phyloP scores from a whole-genome alignment of 2,113 vertebrate species.

The Erpornis zantholeuca region DNA sequence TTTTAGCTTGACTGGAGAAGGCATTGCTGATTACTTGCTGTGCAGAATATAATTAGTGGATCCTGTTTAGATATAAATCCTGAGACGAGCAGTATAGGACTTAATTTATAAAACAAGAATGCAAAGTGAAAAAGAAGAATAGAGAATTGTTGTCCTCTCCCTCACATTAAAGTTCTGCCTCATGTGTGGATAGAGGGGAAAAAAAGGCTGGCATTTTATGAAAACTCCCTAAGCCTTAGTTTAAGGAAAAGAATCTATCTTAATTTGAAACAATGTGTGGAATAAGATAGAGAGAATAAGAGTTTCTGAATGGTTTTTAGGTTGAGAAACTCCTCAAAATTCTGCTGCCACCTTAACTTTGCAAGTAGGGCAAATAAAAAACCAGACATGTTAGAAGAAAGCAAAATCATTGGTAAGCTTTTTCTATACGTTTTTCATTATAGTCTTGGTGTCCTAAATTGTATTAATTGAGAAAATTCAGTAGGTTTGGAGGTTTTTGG shows the following conservation, averaged over 20 bases:
- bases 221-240: neutral
- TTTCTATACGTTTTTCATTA: neutral
- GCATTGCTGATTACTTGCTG: neutral
- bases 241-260: neutral
- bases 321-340: neutral
- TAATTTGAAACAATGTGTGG: neutral
- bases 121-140: neutral
- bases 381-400: neutral
- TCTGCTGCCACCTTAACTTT: neutral
- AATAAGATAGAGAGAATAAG: neutral
- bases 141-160: neutral
- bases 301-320: neutral
- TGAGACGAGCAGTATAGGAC: neutral
- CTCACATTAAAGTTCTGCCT: neutral
- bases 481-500: neutral
- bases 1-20: neutral
- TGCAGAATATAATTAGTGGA: neutral
- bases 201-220: neutral
- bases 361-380: neutral
- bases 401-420: neutral
- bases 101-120: neutral
- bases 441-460: neutral
- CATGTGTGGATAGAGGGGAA: neutral
- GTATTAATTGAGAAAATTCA: neutral
- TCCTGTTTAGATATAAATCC: neutral